Conservation (phyloP, 1,140 invertebrate genomes). For the Goniozus legneri region DNA sequence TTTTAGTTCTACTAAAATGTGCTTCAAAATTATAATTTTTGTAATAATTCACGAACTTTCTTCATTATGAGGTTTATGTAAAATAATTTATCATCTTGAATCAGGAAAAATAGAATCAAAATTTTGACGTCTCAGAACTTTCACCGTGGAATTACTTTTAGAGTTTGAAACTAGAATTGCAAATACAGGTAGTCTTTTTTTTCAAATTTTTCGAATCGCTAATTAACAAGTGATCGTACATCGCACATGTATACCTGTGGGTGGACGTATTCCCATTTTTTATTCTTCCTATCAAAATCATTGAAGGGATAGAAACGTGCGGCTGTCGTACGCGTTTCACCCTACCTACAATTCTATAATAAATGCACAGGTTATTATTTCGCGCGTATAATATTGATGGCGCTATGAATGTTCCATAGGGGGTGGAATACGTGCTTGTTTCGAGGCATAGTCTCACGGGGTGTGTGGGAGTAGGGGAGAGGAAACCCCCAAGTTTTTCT, state of each 20-base stretch:
- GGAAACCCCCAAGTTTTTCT: too few species aligned
- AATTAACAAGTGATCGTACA: constrained; percentile 38
- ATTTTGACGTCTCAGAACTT: too few species aligned
- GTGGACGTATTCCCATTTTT: constrained; percentile 2
- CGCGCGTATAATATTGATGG: constrained; percentile 54
- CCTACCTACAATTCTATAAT: constrained; percentile 42
- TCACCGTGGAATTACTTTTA: too few species aligned
- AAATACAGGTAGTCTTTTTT: constrained; percentile 6
- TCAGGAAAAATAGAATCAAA: too few species aligned
- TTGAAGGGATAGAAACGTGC: not conserved
- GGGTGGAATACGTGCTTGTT: constrained; percentile 32
- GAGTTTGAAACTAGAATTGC: too few species aligned
- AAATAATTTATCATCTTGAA: too few species aligned
- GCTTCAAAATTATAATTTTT: too few species aligned
- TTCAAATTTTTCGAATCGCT: constrained; percentile 2
- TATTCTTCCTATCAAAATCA: not conserved
- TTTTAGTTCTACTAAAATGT: too few species aligned
- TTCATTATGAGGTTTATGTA: too few species aligned
- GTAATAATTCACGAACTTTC: too few species aligned
- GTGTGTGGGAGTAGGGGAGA: constrained; percentile 23
- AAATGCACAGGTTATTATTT: constrained; percentile 55
- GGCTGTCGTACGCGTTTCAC: not conserved
- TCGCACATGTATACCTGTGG: constrained; percentile 37
- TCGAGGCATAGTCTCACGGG: constrained; percentile 24
- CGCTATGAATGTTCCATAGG: constrained; percentile 52